phyloP scores from a whole-genome alignment of 2,113 vertebrate genomes.

The Gymnocephalus cernua region DNA sequence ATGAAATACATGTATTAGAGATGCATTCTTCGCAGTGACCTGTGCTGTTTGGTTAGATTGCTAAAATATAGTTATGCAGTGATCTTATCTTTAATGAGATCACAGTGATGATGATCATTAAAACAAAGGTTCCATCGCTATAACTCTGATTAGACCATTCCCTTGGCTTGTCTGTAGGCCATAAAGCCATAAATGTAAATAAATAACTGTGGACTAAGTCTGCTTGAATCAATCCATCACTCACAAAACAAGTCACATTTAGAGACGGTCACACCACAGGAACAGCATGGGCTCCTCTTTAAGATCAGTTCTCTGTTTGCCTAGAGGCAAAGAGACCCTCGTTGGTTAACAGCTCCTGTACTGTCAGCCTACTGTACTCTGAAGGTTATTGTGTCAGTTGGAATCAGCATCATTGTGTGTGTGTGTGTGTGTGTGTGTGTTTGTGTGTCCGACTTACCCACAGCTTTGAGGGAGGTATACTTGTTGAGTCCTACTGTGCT shows the following conservation, averaged over 20 bases:
- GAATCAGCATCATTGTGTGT: slow-evolving; percentile 44
- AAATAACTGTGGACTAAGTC: background rate
- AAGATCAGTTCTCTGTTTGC: slow-evolving; percentile 44
- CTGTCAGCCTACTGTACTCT: slow-evolving; percentile 34
- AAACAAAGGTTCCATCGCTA: background rate
- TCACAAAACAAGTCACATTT: slow-evolving; percentile 5
- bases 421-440: slow-evolving; percentile 8
- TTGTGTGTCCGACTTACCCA: slow-evolving; percentile 77
- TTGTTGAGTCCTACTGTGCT: slow-evolving; percentile 81
- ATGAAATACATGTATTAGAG: background rate
- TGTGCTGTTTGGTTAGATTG: background rate
- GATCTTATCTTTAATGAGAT: background rate
- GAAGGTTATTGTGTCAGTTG: slow-evolving; percentile 69
- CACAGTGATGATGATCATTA: background rate
- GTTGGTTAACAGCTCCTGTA: slow-evolving; percentile 28
- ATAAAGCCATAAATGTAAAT: too few species aligned
- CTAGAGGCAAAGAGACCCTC: slow-evolving; percentile 5
- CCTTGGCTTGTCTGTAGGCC: background rate
- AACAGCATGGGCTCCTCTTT: slow-evolving; percentile 31
- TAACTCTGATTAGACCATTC: background rate
- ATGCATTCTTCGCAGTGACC: slow-evolving; percentile 1
- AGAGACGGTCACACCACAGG: background rate
- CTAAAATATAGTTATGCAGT: slow-evolving; percentile 2
- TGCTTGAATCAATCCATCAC: background rate
- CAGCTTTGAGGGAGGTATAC: slow-evolving; percentile 84